Base-by-base conservation (phyloP, 2,888 invertebrate genomes). In the Plebejus anna region DNA sequence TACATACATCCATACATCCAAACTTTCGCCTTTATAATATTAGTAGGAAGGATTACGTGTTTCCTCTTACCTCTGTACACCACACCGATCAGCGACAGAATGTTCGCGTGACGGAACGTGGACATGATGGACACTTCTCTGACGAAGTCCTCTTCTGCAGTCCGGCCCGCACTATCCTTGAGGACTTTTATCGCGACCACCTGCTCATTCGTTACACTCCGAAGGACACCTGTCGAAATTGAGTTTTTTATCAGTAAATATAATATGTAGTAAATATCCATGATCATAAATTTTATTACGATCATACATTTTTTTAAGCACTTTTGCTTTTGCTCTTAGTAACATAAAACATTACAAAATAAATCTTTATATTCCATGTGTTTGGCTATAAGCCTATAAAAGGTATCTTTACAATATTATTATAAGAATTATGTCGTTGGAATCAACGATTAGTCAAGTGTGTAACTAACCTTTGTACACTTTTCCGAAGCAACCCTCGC, bases 401-500 rank as follows among this genome's bases (percentile, higher is more conserved):
- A 9, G 9, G 9, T 42, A 9, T 9, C 42, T 42, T 2, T 42
- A 42, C 42, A 42, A 42, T 42, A 42, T 7, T 7, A 42, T 42
- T 42, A 42, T 42, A 42, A 9, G 42, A 9, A 9, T 42, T 42
- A 9, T 42, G 42, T 42, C 42, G 42, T 42, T 42, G 9, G 2
- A 36, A 36, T 4, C 2, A 4, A 36, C 22, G 36, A 36, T 36
- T 42, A 70, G 55, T 47, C 42, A 42, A 42, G 71, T 6, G 28
- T n/a, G n/a, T 38, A 36, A 76, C 66, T 82, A 88, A 97, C 98
- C 98, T 96, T 97, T 97, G 85, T 96, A 97, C 71, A 98, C 98
- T 91, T 97, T 97, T 51, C 98, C 98, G 83, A 97, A 98, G 84
- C 97, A 97, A 1, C 98, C 98, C 87, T 98, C 97, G 2, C 98